Base-by-base conservation (phyloP, 2,888 invertebrate genomes). In the Orthonevra nobilis region DNA sequence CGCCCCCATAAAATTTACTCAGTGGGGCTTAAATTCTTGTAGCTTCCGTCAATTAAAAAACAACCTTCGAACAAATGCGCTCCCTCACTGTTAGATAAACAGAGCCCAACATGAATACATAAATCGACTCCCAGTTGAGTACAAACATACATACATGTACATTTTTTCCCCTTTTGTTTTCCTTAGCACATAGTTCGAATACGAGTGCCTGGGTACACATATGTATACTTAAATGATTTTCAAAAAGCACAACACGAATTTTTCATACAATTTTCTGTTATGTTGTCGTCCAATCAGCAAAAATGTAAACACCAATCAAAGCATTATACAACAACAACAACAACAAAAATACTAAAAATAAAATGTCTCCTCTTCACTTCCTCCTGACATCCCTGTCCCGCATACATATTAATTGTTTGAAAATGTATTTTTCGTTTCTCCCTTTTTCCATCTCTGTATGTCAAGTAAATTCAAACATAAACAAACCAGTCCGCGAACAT, bases 381-480 rank as follows among this genome's bases (percentile, higher is more conserved):
- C 38, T 32, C 17, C 9, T n/a, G n/a, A n/a, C n/a, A n/a, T n/a
- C n/a, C n/a, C 3, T 12, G n/a, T 58, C 26, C 10, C 28, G 3
- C n/a, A 19, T 36, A 17, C 4, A 30, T 10, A 52, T 23, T 36
- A n/a, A n/a, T 74, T 68, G 68, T 68, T 75, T 75, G 48, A 75
- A 69, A 75, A 69, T 69, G 69, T 69, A 69, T 42, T 32, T 28
- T 54, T 63, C 34, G 23, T 26, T 46, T n/a, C n/a, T n/a, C n/a
- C n/a, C n/a, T n/a, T n/a, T n/a, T n/a, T n/a, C n/a, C n/a, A n/a
- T n/a, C 12, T 40, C 20, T 73, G 42, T 66, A 12, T 58, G 72
- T 58, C 61, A 69, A 63, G 61, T 54, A 20, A 42, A 69, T n/a
- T 30, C 42, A 63, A 75, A 75, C 56, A 75, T 63, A 75, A 69